Evolutionary conservation across 2,113 vertebrate species (phyloP), one percentile per base, ranked within the genome.

Genomic region (Actinemys pallida): DNA sequence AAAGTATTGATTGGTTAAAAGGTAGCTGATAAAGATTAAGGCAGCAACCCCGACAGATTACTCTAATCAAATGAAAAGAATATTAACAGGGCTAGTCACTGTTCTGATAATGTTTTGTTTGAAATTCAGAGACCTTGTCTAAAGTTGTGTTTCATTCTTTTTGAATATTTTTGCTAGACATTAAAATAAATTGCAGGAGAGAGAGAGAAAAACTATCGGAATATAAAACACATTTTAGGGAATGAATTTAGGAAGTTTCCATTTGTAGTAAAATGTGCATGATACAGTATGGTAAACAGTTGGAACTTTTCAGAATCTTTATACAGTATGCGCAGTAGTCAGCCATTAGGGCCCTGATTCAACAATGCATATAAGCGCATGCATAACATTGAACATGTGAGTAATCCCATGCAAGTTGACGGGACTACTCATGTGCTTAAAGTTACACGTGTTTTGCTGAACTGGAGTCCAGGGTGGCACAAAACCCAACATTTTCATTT

Each of bases 121-220:
- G 97, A 98, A 98, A 98, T 98, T 97, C 97, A 97, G 98, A 93
- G 97, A 97, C 97, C 97, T 98, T 97, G 97, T 98, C 92, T 59
- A 20, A 98, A 98, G 97, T 98, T 98, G 57, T 93, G 97, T 97
- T 98, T 98, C 96, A 93, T 98, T 98, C 97, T 96, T 98, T 31
- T 96, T 97, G 96, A 98, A 98, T 98, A 97, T 96, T 95, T 98
- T 93, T 93, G 59, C 50, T 83, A 93, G 94, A 96, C 94, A 98
- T 98, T 98, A 98, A 97, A 98, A 98, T 98, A 98, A 97, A 98
- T 98, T 98, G 97, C 94, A 97, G 97, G 94, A 96, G 94, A 88
- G 94, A 92, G 93, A 95, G 92, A 83, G 92, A 96, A 94, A 98
- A 96, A 96, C 56, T 90, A 95, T 92, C 93, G 96, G 96, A 96